phyloP scores from a whole-genome alignment of 2,888 invertebrate species.

The Bugulina stolonifera region DNA sequence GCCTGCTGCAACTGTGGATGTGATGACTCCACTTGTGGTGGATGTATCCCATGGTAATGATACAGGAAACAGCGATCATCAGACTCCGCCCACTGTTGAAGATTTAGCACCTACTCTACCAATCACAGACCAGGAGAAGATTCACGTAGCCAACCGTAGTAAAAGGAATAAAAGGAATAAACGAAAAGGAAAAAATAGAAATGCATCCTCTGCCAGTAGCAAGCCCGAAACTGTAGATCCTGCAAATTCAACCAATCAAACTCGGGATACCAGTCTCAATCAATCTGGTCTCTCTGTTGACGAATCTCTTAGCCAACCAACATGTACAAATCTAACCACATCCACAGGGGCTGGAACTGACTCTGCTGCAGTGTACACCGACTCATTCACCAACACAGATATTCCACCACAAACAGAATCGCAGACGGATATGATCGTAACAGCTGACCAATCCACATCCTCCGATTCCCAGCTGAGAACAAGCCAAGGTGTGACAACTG shows the following conservation, averaged over 20 bases:
- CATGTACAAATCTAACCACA: neutral
- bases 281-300: neutral
- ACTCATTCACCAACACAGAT: neutral
- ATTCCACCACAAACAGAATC: neutral
- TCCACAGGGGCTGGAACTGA: too few relatives aligned
- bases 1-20: neutral
- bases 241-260: neutral
- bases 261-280: neutral
- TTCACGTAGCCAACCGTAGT: neutral
- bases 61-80: neutral
- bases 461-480: neutral
- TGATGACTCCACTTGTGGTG: neutral
- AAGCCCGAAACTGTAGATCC: neutral
- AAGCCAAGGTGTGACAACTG: neutral
- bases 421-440: neutral
- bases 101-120: constrained; percentile 1
- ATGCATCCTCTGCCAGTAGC: neutral
- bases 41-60: neutral
- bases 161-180: neutral
- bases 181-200: constrained; percentile 1
- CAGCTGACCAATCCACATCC: neutral
- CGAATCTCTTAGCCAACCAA: neutral
- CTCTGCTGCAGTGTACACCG: neutral
- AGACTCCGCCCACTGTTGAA: neutral
- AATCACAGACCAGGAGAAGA: constrained; percentile 16